These are phyloP conservation scores for Neomicropteryx cornuta DNA, from an alignment of 1,140 invertebrate species.

Conservation along the genomic window DNA sequence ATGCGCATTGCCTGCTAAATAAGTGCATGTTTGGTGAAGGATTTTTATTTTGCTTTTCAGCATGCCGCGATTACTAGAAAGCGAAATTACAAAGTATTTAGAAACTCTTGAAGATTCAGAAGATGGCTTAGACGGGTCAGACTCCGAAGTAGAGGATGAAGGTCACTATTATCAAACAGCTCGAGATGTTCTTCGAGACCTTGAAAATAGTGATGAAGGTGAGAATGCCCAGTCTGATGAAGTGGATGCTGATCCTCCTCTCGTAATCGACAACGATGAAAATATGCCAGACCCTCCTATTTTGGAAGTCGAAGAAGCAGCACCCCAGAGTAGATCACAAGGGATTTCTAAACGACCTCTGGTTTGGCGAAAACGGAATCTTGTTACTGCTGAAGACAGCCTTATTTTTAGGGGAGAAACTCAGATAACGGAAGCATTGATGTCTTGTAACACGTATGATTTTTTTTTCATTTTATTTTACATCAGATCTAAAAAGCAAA, in stretches of 20 bases:
- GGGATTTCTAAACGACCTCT: constrained; percentile 18
- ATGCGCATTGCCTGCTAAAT: constrained; percentile 5
- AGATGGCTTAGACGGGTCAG: constrained; percentile 17
- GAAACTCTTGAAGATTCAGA: constrained; percentile 21
- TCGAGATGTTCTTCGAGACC: constrained; percentile 2
- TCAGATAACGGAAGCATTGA: constrained; percentile 16
- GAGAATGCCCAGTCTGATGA: constrained; percentile 16
- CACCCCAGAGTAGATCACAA: constrained; percentile 17
- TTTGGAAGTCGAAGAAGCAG: constrained; percentile 14
- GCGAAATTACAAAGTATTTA: constrained; percentile 20
- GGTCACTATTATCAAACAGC: constrained; percentile 11
- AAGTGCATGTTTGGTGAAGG: constrained; percentile 15
- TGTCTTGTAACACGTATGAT: constrained; percentile 7
- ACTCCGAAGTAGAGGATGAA: constrained; percentile 20
- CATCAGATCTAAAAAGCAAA: constrained; percentile 8
- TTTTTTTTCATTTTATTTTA: constrained; percentile 6
- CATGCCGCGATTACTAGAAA: constrained; percentile 20
- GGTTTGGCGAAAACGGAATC: constrained; percentile 18
- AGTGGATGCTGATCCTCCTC: constrained; percentile 21
- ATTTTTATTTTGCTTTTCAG: constrained; percentile 18
- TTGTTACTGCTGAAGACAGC: constrained; percentile 18
- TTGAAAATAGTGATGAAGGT: not conserved
- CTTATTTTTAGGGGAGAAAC: constrained; percentile 10
- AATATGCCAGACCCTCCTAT: constrained; percentile 21
- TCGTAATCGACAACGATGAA: constrained; percentile 19